Conservation (phyloP, 2,888 invertebrate species). For the Yponomeuta sedellus region DNA sequence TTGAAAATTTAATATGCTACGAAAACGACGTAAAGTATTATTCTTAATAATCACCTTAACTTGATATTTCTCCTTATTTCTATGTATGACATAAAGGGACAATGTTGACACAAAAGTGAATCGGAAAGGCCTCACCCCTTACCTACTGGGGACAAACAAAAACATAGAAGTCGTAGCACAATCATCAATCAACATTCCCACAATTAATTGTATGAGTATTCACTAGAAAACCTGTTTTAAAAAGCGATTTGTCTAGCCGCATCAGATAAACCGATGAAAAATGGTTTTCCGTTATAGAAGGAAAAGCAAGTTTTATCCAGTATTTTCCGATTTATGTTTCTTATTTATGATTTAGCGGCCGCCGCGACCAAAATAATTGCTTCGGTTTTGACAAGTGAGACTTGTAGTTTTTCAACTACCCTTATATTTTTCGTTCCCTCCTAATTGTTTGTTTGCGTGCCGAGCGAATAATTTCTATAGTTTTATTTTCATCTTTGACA, state of each 20-base stretch:
- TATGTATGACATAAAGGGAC: too few relatives aligned
- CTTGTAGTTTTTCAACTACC: slow-evolving; percentile 10
- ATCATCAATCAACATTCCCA: too few relatives aligned
- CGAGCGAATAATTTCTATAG: slow-evolving; percentile 5
- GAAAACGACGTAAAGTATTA: too few relatives aligned
- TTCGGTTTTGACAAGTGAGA: slow-evolving; percentile 3
- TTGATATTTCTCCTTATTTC: too few relatives aligned
- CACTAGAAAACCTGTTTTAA: background rate
- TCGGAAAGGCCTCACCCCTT: too few relatives aligned
- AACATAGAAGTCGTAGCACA: too few relatives aligned
- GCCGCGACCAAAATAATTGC: background rate
- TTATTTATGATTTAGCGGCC: background rate
- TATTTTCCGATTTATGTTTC: background rate
- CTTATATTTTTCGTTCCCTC: background rate
- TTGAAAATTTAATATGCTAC: too few relatives aligned
- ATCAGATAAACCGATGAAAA: background rate
- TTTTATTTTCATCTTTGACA: slow-evolving; percentile 12
- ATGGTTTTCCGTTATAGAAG: background rate
- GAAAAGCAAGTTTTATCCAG: background rate
- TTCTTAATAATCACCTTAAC: too few relatives aligned
- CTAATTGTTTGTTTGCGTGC: slow-evolving; percentile 12
- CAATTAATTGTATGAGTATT: background rate
- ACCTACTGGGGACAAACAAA: too few relatives aligned
- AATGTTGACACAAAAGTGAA: too few relatives aligned
- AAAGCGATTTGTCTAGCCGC: background rate